Percentiles rank a stretch among this genome's conserved stretches.
Evolutionary conservation across 2,113 vertebrate genomes (phyloP).

Genomic region (Misgurnus mizolepis): DNA sequence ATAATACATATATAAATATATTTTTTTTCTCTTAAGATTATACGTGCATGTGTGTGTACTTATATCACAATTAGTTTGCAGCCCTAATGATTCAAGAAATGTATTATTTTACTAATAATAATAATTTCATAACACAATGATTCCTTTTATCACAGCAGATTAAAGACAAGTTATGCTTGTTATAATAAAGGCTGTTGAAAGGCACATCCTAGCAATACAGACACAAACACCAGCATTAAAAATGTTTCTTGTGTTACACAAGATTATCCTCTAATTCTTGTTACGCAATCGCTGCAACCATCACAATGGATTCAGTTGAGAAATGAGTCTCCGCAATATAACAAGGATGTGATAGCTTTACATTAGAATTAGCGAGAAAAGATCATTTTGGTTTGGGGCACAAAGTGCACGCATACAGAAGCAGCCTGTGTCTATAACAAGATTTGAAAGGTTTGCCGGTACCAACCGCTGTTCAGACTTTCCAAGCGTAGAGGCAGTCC

Average conservation of each 20-base stretch:
- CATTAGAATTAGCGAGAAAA: background rate
- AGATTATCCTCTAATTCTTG: slow-evolving; percentile 34
- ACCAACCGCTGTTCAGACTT: slow-evolving; percentile 94
- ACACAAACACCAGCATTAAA: background rate
- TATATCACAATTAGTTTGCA: no score
- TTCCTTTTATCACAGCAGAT: no score
- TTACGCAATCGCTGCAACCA: slow-evolving; percentile 22
- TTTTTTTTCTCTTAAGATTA: no score
- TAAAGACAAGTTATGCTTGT: no score
- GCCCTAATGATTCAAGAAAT: no score
- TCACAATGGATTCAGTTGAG: background rate
- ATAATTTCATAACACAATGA: no score
- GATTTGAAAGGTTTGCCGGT: background rate
- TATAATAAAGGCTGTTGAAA: background rate
- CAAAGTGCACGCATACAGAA: background rate
- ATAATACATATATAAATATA: no score
- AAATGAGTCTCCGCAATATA: slow-evolving; percentile 6
- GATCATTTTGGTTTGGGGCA: background rate
- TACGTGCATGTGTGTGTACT: no score
- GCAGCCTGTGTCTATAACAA: background rate
- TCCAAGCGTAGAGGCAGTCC: slow-evolving; percentile 94
- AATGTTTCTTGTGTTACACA: background rate
- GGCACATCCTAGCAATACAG: background rate
- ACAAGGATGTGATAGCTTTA: background rate
- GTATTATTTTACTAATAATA: no score